Percentiles rank a stretch among this genome's conserved stretches.
Evolutionary conservation across 2,888 invertebrate genomes (phyloP).

Genomic region (Busseola fusca): DNA sequence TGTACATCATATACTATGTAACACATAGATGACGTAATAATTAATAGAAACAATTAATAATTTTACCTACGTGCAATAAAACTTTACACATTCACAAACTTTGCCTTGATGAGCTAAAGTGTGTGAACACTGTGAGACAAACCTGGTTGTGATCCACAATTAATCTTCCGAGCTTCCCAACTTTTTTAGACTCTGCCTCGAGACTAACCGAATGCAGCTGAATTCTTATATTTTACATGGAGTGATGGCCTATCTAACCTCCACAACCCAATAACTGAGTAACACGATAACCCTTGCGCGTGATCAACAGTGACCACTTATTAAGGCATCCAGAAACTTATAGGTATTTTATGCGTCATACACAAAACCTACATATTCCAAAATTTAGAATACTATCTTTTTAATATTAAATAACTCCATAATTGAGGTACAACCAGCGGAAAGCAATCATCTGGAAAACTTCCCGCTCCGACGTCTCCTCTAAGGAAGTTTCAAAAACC

Average conservation of each 20-base stretch:
- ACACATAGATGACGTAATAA: background rate
- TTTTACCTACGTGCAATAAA: background rate
- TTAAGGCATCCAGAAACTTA: background rate
- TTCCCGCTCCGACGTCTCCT: background rate
- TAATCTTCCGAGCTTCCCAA: background rate
- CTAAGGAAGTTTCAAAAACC: slow-evolving; percentile 5
- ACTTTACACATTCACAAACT: background rate
- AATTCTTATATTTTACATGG: background rate
- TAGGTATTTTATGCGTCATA: too few relatives aligned
- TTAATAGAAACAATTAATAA: background rate
- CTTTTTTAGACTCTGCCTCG: background rate
- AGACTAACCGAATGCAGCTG: background rate
- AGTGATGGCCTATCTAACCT: background rate
- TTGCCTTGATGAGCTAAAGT: too few relatives aligned
- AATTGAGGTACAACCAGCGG: background rate
- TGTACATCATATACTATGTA: background rate
- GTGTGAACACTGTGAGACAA: background rate
- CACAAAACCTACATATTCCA: background rate
- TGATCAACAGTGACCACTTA: background rate
- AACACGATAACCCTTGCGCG: background rate
- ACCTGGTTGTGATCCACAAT: background rate
- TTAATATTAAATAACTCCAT: background rate
- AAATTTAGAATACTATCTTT: background rate
- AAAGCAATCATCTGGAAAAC: slow-evolving; percentile 9
- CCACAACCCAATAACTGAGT: background rate